Evolutionary conservation across 2,888 invertebrate genomes (phyloP), one percentile per base, ranked within the genome.

Genomic region (Heterodera filipjevi): DNA sequence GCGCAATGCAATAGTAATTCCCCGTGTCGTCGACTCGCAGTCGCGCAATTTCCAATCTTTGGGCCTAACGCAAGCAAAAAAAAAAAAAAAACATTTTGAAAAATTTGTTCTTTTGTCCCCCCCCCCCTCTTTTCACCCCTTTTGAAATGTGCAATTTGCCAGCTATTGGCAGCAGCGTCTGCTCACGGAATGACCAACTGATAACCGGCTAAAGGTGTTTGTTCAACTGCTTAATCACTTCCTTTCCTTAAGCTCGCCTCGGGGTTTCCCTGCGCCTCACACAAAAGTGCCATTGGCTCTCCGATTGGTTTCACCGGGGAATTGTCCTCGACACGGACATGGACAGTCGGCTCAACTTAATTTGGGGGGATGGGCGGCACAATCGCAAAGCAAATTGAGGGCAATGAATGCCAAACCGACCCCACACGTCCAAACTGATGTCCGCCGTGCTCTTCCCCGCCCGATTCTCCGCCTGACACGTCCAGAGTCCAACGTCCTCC

Each of bases 21-120:
- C 93, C 93, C 66, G 92, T 91, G 86, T 93, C 92, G 8, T 81
- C 80, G 71, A 82, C 81, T 46, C 83, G 83, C 35, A 89, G 79
- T 19, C 83, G 83, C 2, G 86, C 86, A 74, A 89, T 89, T 77
- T 89, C 89, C 68, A 89, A 78, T 3, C 89, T 83, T 27, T 81
- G 76, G 33, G 86, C 86, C 83, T 83, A n/a, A 49, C 49, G 19
- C 30, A 82, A 53, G 35, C 10, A 30, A 44, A 12, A n/a, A 59
- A 46, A 6, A 30, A 70, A 70, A 22, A 35, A 1, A 8, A 14
- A 10, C 6, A 16, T 66, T 5, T 5, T 66, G 8, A 27, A 66
- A 66, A 19, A 19, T 49, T 49, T 16, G 16, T 49, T n/a, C 10
- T 59, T 59, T 27, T 27, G 22, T 19, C 1, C 53, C 53, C 22